A percentile compares a stretch with the other conserved stretches of the same genome.
phyloP scores from a whole-genome alignment of 2,888 invertebrate species.

The Dolichopus griseipennis region DNA sequence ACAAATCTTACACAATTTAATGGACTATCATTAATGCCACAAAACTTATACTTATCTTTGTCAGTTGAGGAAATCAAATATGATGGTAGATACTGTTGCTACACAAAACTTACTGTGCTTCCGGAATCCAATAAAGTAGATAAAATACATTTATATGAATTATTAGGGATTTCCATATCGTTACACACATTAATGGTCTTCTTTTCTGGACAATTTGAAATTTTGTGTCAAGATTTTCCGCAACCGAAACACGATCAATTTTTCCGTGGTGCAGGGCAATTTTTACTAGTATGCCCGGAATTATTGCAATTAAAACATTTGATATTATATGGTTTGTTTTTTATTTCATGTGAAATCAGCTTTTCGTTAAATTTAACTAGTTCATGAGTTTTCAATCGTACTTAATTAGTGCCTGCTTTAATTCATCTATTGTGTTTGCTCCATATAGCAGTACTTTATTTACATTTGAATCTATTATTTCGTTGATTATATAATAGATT shows the following conservation, averaged over 20 bases:
- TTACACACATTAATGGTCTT: background rate
- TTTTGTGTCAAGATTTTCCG: background rate
- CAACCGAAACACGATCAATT: background rate
- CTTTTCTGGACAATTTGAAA: background rate
- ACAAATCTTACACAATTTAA: conserved; percentile 15
- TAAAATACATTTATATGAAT: background rate
- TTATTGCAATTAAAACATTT: background rate
- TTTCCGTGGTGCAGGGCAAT: background rate
- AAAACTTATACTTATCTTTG: conserved; percentile 16
- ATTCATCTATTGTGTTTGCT: too few species aligned
- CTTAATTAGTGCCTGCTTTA: too few species aligned
- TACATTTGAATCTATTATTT: conserved; percentile 3
- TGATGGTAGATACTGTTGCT: conserved; percentile 17
- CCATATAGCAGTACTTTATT: too few species aligned
- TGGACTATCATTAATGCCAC: conserved; percentile 19
- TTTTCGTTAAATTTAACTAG: too few species aligned
- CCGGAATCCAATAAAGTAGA: conserved; percentile 17
- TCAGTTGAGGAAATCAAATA: conserved; percentile 14
- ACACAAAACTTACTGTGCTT: conserved; percentile 18
- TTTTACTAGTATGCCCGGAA: background rate
- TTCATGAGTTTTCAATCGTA: too few species aligned
- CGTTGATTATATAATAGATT: conserved; percentile 5
- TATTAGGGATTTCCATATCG: background rate
- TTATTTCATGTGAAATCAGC: too few species aligned
- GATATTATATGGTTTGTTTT: background rate